Percentiles rank a stretch among this genome's conserved stretches.
phyloP scores from a whole-genome alignment of 2,888 invertebrate species.

The Dynastes maya region DNA sequence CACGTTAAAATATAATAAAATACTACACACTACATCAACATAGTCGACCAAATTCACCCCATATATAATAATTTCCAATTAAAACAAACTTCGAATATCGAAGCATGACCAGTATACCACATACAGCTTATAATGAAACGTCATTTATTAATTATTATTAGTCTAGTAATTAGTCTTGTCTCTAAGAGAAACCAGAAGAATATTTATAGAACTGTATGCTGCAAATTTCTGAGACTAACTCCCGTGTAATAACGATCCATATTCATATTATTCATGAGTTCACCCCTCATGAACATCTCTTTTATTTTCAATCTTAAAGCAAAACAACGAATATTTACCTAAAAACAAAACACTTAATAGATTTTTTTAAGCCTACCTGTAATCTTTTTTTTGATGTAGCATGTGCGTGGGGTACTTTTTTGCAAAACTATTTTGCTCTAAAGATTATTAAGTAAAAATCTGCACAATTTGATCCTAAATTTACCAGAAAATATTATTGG shows the following conservation, averaged over 20 bases:
- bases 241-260: conserved; percentile 48
- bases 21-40: conserved; percentile 24
- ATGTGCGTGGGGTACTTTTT: conserved; percentile 16
- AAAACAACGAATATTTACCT: conserved; percentile 6
- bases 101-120: conserved; percentile 20
- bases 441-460: conserved; percentile 11
- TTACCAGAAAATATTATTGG: background rate
- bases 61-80: conserved; percentile 16
- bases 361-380: conserved; percentile 59
- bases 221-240: conserved; percentile 49
- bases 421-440: conserved; percentile 32
- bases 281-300: conserved; percentile 49
- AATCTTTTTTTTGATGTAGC: conserved; percentile 40
- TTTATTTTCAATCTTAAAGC: conserved; percentile 20
- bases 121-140: background rate
- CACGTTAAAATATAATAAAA: background rate
- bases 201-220: conserved; percentile 46
- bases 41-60: conserved; percentile 5
- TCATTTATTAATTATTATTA: no score
- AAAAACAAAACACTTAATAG: conserved; percentile 45
- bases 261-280: conserved; percentile 52
- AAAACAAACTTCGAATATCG: background rate
- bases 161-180: no score
- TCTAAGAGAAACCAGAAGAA: conserved; percentile 12
- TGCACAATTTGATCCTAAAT: background rate